Evolutionary conservation across 1,140 invertebrate species (phyloP).

Genomic region (Lordiphosa mommai): DNA sequence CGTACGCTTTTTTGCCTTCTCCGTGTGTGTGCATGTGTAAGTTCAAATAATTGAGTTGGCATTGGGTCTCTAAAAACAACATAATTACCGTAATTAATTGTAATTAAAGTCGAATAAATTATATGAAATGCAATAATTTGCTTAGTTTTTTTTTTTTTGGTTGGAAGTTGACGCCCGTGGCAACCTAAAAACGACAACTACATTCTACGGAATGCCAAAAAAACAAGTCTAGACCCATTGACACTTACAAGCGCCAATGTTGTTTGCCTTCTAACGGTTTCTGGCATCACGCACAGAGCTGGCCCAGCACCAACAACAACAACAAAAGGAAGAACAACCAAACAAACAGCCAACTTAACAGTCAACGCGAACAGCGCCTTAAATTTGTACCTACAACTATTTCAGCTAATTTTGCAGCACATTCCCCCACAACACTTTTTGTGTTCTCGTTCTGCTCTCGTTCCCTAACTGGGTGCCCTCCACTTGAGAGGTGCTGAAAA

Average conservation of each 20-base stretch:
- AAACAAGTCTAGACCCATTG: conserved; percentile 52
- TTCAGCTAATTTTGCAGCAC: conserved; percentile 70
- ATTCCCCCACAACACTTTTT: conserved; percentile 59
- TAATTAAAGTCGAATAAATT: conserved; percentile 77
- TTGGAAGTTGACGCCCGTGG: conserved; percentile 27
- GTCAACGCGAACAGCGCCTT: conserved; percentile 39
- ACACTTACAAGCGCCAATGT: conserved; percentile 67
- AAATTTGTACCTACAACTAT: conserved; percentile 78
- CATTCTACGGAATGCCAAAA: conserved; percentile 27
- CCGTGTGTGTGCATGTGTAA: conserved; percentile 29
- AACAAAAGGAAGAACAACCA: conserved; percentile 24
- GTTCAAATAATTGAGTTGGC: conserved; percentile 74
- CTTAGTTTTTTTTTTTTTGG: conserved; percentile 6
- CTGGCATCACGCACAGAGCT: conserved; percentile 56
- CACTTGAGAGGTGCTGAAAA: conserved; percentile 60
- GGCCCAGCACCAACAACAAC: conserved; percentile 10
- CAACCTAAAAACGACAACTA: conserved; percentile 7
- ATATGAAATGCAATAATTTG: conserved; percentile 64
- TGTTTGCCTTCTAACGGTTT: conserved; percentile 64
- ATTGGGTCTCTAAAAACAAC: conserved; percentile 74
- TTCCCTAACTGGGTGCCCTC: neutral
- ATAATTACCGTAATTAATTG: conserved; percentile 77
- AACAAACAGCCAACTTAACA: conserved; percentile 14
- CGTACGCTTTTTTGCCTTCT: conserved; percentile 18
- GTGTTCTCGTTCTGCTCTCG: conserved; percentile 17